A percentile compares a stretch with the other conserved stretches of the same genome.
Evolutionary conservation across 2,797 vertebrate species (phyloP).

Genomic region (Acrossocheilus wenchowensis): DNA sequence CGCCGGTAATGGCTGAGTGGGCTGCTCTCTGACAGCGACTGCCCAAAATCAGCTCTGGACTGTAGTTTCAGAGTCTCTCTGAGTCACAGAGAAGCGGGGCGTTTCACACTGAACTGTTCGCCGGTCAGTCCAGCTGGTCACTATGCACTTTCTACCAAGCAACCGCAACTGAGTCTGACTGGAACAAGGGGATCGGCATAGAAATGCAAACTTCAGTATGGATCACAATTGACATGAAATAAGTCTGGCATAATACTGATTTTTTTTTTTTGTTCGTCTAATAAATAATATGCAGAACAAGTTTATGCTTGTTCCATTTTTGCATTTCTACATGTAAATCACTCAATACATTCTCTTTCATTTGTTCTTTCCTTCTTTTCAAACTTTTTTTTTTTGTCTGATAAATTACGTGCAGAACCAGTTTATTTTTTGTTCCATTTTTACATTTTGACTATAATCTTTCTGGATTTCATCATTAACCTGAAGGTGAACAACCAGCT

Average conservation of each 20-base stretch:
- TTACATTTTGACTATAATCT: neutral
- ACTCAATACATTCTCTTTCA: too few species aligned
- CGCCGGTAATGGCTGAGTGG: constrained; percentile 36
- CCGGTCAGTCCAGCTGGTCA: neutral
- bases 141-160: neutral
- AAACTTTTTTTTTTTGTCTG: too few species aligned
- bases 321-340: neutral
- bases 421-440: neutral
- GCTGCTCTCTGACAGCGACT: constrained; percentile 20
- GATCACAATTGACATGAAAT: neutral
- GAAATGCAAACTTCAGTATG: neutral
- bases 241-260: neutral
- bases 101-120: neutral
- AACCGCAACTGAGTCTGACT: neutral
- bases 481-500: neutral
- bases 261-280: neutral
- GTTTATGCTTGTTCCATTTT: neutral
- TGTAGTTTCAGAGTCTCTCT: constrained; percentile 4
- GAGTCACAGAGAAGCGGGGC: neutral
- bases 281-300: neutral
- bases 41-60: constrained; percentile 29
- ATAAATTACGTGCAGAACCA: too few species aligned
- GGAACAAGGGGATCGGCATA: neutral
- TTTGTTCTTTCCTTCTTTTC: too few species aligned
- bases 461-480: neutral